Base-by-base conservation (phyloP, 2,888 invertebrate genomes). In the Trissolcus japonicus region DNA sequence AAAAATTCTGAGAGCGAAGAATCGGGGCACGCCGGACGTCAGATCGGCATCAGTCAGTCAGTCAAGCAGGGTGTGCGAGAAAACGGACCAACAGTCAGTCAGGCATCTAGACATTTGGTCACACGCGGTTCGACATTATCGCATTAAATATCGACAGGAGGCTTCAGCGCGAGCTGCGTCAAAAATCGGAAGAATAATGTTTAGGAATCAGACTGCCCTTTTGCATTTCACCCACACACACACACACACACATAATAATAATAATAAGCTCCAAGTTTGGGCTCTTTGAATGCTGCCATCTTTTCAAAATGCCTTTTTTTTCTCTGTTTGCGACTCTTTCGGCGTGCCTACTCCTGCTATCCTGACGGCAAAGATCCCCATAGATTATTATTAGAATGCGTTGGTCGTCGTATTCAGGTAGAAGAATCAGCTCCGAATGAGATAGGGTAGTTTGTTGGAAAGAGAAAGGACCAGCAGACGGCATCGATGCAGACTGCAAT, bases 301-400 rank as follows among this genome's bases (percentile, higher is more conserved):
- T 72, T 79, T 78, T 76, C 75, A 50, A 76, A 63, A 62, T 79
- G 76, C n/a, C n/a, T 76, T 76, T 73, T 46, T 65, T 60, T 51
- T 48, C 75, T 68, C 56, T 57, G 29, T 59, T 68, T 60, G 62
- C 55, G 63, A 60, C 69, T 63, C 54, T 48, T 62, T 57, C 68
- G 61, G 50, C 46, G 51, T 66, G 43, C 16, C 46, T 56, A 53
- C 46, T 53, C 71, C 57, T 78, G 56, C 69, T 62, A 53, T 50
- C 13, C 66, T 66, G 55, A 43, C 71, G 60, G 21, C 68, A 65
- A 59, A 82, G 82, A 81, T 85, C 86, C 87, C 85, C 86, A 88
- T 88, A 87, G 87, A 86, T 88, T 88, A 87, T 88, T 88, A 88
- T 87, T 87, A 88, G 88, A 88, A 88, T 86, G 85, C 83, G 82